Evolutionary conservation across 2,888 invertebrate genomes (phyloP), one percentile per base, ranked within the genome.

Genomic region (Vannuccia rotundouncinata): DNA sequence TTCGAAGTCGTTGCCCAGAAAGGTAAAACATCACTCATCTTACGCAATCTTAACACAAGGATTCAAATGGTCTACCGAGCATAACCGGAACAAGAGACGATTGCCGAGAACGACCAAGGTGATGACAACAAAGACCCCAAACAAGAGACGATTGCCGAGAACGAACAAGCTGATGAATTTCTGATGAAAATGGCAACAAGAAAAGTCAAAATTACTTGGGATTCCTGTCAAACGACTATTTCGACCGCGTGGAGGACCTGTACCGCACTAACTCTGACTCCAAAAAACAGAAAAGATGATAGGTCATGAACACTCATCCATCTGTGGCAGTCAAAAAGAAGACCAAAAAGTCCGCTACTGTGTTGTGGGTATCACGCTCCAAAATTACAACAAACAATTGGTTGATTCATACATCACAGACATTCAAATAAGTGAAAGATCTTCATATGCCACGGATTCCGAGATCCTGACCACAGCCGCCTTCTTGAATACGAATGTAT

Each of bases 21-120:
- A 66, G 66, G 66, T 66, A 66, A 66, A 66, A 66, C 66, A 13
- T 66, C 66, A 66, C 25, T 66, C 66, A 66, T n/a, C 66, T 22
- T 66, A 66, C 66, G 66, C 66, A 66, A 66, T 27, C 66, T 13
- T 66, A 66, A 66, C 5, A 66, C 66, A 66, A 27, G 22, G 66
- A 22, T 66, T 66, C 25, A 66, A 22, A 66, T 22, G 22, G 66
- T 27, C 25, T 66, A 27, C 66, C 66, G 2, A 2, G 13, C 66
- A 66, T 5, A 66, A 66, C 25, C 66, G 10, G 22, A 66, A 45
- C 10, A 45, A 45, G 45, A 45, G 45, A 17, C 45, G 5, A 45
- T 17, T 45, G 45, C 45, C 17, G 45, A 45, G 45, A 45, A 45
- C 45, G 45, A 10, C 45, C 45, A 45, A 45, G 45, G 5, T 17